These are phyloP conservation scores for Amyelois transitella DNA, from an alignment of 1,140 invertebrate genomes.

Conservation along the genomic window DNA sequence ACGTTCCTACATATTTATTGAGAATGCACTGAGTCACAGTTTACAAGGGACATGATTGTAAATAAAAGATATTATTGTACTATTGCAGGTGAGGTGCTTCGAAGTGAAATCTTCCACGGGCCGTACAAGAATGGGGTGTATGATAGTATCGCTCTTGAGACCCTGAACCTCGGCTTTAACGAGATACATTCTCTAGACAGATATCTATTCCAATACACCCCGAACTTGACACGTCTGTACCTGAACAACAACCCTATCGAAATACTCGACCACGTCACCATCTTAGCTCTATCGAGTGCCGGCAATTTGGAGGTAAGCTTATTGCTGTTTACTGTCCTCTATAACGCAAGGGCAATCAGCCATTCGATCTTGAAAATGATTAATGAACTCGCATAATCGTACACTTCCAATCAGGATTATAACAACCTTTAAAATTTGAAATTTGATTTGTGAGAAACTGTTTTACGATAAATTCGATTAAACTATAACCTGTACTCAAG, in stretches of 20 bases:
- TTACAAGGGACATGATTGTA: neutral
- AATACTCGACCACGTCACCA: constrained; percentile 77
- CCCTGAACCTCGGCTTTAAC: constrained; percentile 81
- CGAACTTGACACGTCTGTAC: constrained; percentile 78
- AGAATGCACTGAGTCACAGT: neutral
- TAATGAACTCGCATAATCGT: neutral
- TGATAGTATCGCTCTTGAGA: constrained; percentile 77
- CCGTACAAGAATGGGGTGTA: constrained; percentile 75
- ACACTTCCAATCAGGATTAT: neutral
- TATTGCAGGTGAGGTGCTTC: constrained; percentile 75
- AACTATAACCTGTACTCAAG: no score
- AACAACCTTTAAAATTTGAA: neutral
- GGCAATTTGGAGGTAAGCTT: constrained; percentile 74
- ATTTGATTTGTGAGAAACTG: neutral
- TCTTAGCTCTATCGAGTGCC: constrained; percentile 76
- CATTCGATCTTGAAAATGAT: neutral
- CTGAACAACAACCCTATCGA: constrained; percentile 81
- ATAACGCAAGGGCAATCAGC: constrained; percentile 2
- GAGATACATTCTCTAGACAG: constrained; percentile 79
- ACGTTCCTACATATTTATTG: neutral
- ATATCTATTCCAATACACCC: constrained; percentile 82
- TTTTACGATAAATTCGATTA: no score
- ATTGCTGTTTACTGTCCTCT: constrained; percentile 7
- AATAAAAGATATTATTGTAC: neutral
- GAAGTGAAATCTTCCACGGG: constrained; percentile 76